Conservation (phyloP, 2,797 vertebrate genomes). For the Poeciliopsis paucimaculata region DNA sequence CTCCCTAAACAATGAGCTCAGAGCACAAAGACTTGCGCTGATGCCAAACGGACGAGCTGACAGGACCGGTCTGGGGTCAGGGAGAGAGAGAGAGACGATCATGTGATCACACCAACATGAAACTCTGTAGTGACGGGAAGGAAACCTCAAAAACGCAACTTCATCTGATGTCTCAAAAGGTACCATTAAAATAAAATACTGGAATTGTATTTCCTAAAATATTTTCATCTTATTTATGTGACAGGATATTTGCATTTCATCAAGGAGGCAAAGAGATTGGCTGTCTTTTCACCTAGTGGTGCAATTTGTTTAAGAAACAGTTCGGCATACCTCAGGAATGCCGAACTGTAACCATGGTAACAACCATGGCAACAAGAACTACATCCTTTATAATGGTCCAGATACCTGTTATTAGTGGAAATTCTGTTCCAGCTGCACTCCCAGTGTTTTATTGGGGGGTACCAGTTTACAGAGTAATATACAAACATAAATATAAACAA, state of each 20-base stretch:
- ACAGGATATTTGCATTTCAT: neutral
- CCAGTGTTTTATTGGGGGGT: neutral
- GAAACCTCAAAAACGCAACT: neutral
- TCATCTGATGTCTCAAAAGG: neutral
- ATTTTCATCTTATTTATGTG: neutral
- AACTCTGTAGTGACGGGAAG: neutral
- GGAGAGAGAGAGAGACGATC: neutral
- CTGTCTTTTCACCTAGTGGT: neutral
- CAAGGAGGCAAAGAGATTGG: neutral
- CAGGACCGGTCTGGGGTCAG: slow-evolving; percentile 26
- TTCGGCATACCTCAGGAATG: neutral
- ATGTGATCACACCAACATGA: neutral
- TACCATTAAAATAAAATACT: neutral
- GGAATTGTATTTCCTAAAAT: neutral
- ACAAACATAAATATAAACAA: neutral
- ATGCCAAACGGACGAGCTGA: slow-evolving; percentile 60
- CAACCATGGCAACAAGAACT: neutral
- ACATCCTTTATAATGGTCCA: neutral
- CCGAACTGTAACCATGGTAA: neutral
- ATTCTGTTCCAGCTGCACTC: neutral
- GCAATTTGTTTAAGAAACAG: neutral
- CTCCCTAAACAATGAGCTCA: slow-evolving; percentile 55
- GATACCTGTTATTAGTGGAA: neutral
- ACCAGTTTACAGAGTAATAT: neutral
- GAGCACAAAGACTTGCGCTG: slow-evolving; percentile 50